Base-by-base conservation (phyloP, 2,797 vertebrate genomes). In the Neolamprologus multifasciatus region DNA sequence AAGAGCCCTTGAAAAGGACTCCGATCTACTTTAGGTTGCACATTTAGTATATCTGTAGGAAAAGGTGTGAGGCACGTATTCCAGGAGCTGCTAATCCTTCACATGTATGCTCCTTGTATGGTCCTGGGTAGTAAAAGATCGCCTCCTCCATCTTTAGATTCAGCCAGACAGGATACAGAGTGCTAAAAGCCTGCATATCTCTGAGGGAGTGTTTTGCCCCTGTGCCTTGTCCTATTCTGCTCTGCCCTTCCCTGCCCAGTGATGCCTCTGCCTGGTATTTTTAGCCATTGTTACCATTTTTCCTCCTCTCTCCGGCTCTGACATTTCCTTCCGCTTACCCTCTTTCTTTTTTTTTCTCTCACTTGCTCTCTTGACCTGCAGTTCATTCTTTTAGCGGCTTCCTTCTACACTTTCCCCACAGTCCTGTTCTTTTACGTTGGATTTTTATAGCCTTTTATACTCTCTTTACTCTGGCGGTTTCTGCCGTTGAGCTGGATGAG, bases 201-300 rank as follows among this genome's bases (percentile, higher is more conserved):
- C 89, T 77, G 40, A 17, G 86, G 82, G 89, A 88, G 55, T 80
- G 57, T 78, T 87, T 59, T 83, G 77, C 83, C 83, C 69, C 62
- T 5, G 21, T 78, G 74, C 85, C 59, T 51, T 81, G 82, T 83
- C 88, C 86, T 86, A 52, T 78, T 89, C 85, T 79, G 80, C 85
- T 83, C 54, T 87, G 79, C 86, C 85, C 79, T 84, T 82, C 87
- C 84, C 86, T 82, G 86, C 86, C 84, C 86, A 83, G 83, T 23
- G 8, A 71, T 89, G 87, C 77, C 82, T 84, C 81, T 40, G 78
- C 84, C 83, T 87, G 85, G 80, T 95, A 95, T 96, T 94, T 95
- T 96, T 94, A 95, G 93, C 87, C 77, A 87, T 90, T 92, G 87
- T 91, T 94, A 51, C 91, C 80, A 77, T 88, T 93, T 90, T 87